Evolutionary conservation across 2,888 invertebrate genomes (phyloP), one percentile per base, ranked within the genome.

Genomic region (Eilema caniola): DNA sequence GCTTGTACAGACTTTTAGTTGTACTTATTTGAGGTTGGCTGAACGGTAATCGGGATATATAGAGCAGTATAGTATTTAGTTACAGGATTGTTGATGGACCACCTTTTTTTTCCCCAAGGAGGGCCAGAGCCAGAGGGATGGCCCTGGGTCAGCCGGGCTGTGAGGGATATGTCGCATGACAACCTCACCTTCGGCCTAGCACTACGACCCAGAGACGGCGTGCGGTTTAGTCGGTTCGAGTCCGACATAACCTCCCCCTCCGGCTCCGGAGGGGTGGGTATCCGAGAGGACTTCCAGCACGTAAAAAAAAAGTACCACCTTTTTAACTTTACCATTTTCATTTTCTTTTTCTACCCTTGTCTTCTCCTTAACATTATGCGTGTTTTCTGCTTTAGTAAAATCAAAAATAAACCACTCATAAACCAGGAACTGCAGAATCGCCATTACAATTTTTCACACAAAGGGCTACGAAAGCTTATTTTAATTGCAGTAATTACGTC

Each of bases 401-500:
- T n/a, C n/a, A n/a, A n/a, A n/a, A n/a, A n/a, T n/a, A n/a, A n/a
- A n/a, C n/a, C n/a, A n/a, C n/a, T n/a, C n/a, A 47, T 20, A 47
- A 47, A 47, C 20, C 47, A 0, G 47, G 20, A 14, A 25, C 41
- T 16, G 1, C 31, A 61, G 60, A 77, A 66, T 72, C 77, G 67
- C 47, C 59, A 62, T 59, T n/a, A 69, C 71, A 64, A 61, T 64
- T 71, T 63, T n/a, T 65, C 61, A 33, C 56, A 69, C 31, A 77
- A 79, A 81, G 74, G 74, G 72, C 71, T 60, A 53, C 75, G 68
- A 76, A 77, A 70, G 62, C 73, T 75, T 71, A 82, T 84, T 85
- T 84, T 83, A 86, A 86, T 87, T 83, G 81, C 77, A 74, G 70
- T 61, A 83, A 84, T 90, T 89, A 89, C 89, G 86, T 83, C 82